phyloP scores from a whole-genome alignment of 2,797 vertebrate species.

The Tinamus major region DNA sequence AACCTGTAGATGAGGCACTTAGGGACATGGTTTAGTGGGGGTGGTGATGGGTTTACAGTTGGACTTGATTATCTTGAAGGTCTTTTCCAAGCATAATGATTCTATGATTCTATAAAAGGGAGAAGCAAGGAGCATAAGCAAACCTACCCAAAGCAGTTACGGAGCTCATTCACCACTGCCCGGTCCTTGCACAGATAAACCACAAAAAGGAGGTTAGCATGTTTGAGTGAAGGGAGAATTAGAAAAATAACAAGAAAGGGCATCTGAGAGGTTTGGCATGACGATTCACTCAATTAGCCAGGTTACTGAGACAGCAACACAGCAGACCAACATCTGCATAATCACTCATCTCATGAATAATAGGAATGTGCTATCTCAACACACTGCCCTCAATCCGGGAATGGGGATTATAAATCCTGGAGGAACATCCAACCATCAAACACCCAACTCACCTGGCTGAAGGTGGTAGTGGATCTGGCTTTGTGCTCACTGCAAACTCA shows the following conservation, averaged over 20 bases:
- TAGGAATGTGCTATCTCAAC: accelerated
- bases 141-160: background rate
- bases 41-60: too few species aligned
- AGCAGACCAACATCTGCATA: accelerated
- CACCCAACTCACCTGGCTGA: background rate
- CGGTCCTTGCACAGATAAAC: background rate
- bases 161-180: background rate
- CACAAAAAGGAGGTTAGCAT: background rate
- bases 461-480: accelerated
- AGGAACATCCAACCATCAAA: accelerated
- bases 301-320: accelerated
- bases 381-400: background rate
- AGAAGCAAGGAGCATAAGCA: background rate
- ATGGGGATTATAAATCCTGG: background rate
- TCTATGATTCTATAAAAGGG: background rate
- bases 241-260: background rate
- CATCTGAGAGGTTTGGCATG: background rate
- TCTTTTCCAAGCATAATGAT: too few species aligned
- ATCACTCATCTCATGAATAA: background rate
- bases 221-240: background rate
- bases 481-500: background rate
- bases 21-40: too few species aligned
- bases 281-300: background rate
- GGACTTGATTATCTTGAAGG: too few species aligned
- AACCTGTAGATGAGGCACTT: too few species aligned